Conservation (phyloP, 2,888 invertebrate genomes). For the Agonopterix alstromeriana region DNA sequence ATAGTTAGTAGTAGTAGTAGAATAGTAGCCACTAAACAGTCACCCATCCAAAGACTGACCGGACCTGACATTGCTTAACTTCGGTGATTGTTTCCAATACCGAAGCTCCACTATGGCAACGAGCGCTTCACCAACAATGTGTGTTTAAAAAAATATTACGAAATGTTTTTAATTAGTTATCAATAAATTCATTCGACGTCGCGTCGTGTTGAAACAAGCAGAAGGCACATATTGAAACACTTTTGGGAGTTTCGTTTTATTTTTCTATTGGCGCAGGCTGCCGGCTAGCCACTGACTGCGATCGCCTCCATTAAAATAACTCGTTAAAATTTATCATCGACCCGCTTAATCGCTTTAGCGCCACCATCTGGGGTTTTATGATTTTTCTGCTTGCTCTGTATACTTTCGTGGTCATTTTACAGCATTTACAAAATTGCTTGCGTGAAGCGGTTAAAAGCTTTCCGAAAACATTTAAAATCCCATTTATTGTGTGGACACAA, state of each 20-base stretch:
- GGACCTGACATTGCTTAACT: too few relatives aligned
- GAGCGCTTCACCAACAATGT: too few relatives aligned
- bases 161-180: neutral
- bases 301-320: constrained; percentile 77
- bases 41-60: too few relatives aligned
- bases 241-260: constrained; percentile 67
- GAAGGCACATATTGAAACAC: constrained; percentile 51
- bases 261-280: constrained; percentile 71
- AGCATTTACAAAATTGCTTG: constrained; percentile 63
- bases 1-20: too few relatives aligned
- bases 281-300: constrained; percentile 70
- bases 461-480: constrained; percentile 21
- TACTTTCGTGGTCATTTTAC: constrained; percentile 70
- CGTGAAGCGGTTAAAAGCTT: constrained; percentile 46
- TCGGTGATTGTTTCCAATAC: too few relatives aligned
- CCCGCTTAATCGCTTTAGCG: constrained; percentile 76
- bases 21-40: too few relatives aligned
- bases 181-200: neutral
- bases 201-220: too few relatives aligned
- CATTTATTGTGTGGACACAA: constrained; percentile 16
- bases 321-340: constrained; percentile 78
- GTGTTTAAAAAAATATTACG: too few relatives aligned
- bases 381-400: constrained; percentile 73
- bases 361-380: constrained; percentile 76
- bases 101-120: too few relatives aligned